Conservation (phyloP, 2,797 vertebrate genomes). For the Sardinella longiceps region DNA sequence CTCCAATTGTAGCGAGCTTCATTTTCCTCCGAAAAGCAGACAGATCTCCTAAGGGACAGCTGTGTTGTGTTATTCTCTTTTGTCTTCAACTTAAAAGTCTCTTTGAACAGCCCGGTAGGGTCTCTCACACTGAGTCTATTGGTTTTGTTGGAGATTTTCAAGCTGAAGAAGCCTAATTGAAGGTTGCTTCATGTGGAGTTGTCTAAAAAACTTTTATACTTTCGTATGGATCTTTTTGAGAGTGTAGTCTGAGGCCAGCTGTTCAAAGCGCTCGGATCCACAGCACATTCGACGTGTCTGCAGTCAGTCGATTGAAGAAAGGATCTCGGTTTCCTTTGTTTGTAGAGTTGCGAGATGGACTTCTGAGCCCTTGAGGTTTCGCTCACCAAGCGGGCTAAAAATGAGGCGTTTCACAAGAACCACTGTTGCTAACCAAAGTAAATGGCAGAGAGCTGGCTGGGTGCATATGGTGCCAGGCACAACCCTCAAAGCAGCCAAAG, state of each 20-base stretch:
- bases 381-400: background rate
- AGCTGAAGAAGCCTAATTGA: background rate
- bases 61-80: background rate
- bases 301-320: background rate
- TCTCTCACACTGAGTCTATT: no score
- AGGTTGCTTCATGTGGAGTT: background rate
- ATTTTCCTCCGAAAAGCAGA: background rate
- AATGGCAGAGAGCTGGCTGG: background rate
- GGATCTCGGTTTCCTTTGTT: background rate
- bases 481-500: background rate
- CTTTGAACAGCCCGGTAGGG: background rate
- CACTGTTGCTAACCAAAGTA: background rate
- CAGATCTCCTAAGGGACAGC: background rate
- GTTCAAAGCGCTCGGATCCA: background rate
- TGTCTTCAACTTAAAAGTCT: background rate
- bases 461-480: background rate
- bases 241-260: background rate
- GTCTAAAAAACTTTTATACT: background rate
- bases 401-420: background rate
- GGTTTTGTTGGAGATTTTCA: background rate
- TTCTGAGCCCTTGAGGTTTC: background rate
- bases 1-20: background rate
- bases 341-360: background rate
- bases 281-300: background rate
- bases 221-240: background rate